Conservation (phyloP, 2,797 vertebrate genomes). For the Xenopus petersii region DNA sequence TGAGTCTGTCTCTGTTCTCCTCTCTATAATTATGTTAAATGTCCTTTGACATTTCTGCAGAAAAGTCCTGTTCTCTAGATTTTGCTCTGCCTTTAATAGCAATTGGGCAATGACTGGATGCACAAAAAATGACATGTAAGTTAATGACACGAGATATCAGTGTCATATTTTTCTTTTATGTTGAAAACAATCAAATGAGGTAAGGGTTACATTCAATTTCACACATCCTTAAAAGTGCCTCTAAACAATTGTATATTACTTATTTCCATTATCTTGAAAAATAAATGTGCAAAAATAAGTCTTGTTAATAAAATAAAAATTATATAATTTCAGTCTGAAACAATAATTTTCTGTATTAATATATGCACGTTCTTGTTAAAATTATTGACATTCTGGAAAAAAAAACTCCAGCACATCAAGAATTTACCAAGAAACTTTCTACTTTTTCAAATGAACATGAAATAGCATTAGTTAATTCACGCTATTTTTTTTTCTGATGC, state of each 20-base stretch:
- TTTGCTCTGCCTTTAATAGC: constrained; percentile 9
- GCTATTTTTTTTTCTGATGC: too few relatives aligned
- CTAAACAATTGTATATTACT: constrained; percentile 77
- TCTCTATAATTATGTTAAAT: neutral
- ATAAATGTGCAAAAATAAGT: neutral
- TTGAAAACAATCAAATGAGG: constrained; percentile 51
- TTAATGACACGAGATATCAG: neutral
- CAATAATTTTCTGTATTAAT: too few relatives aligned
- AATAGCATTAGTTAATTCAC: too few relatives aligned
- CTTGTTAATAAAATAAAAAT: too few relatives aligned
- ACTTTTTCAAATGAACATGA: too few relatives aligned
- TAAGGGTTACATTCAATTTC: constrained; percentile 48
- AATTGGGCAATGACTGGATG: constrained; percentile 3
- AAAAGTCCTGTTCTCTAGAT: neutral
- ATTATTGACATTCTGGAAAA: too few relatives aligned
- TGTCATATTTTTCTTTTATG: constrained; percentile 41
- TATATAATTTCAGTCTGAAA: too few relatives aligned
- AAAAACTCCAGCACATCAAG: too few relatives aligned
- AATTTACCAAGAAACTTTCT: too few relatives aligned
- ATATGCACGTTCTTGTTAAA: too few relatives aligned
- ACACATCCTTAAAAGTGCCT: constrained; percentile 70
- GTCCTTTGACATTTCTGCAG: constrained; percentile 5
- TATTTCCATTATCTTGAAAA: constrained; percentile 71
- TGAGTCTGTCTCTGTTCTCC: neutral
- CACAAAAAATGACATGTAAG: neutral